A percentile compares a stretch with the other conserved stretches of the same genome.
Conservation (phyloP, 2,113 vertebrate species). For the Siphamia tubifer region DNA sequence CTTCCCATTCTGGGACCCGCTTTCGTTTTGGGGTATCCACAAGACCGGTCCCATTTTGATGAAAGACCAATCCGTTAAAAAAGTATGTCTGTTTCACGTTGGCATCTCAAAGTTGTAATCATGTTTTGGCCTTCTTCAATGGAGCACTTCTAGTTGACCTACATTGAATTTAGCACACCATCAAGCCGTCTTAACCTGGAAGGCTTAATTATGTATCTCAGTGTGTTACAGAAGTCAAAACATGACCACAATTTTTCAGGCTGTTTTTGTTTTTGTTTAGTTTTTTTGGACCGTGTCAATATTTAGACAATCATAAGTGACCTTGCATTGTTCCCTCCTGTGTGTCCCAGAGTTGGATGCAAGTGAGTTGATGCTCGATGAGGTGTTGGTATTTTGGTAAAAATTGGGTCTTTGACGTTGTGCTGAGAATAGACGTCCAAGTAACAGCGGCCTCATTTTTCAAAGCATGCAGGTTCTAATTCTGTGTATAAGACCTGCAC, state of each 20-base stretch:
- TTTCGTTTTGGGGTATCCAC: no score
- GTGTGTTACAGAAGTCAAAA: not conserved
- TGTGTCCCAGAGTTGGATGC: not conserved
- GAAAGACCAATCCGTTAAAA: no score
- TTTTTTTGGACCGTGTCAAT: no score
- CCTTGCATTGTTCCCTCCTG: not conserved
- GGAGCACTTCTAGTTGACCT: not conserved
- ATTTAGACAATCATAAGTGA: no score
- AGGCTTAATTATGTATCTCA: not conserved
- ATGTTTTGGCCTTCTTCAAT: not conserved
- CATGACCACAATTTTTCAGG: no score
- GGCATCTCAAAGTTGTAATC: no score
- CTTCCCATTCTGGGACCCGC: no score
- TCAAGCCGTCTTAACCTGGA: not conserved
- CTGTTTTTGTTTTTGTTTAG: no score
- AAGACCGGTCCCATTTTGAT: no score
- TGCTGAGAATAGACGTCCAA: conserved; percentile 36
- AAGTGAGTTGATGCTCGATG: not conserved
- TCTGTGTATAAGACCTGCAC: conserved; percentile 21
- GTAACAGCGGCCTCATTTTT: conserved; percentile 30
- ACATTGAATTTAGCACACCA: not conserved
- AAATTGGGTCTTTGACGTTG: conserved; percentile 16
- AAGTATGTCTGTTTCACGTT: no score
- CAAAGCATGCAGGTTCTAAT: conserved; percentile 15
- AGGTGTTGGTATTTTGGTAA: conserved; percentile 11